Conservation (phyloP, 2,113 vertebrate genomes). For the Hypocryptadius cinnamomeus region DNA sequence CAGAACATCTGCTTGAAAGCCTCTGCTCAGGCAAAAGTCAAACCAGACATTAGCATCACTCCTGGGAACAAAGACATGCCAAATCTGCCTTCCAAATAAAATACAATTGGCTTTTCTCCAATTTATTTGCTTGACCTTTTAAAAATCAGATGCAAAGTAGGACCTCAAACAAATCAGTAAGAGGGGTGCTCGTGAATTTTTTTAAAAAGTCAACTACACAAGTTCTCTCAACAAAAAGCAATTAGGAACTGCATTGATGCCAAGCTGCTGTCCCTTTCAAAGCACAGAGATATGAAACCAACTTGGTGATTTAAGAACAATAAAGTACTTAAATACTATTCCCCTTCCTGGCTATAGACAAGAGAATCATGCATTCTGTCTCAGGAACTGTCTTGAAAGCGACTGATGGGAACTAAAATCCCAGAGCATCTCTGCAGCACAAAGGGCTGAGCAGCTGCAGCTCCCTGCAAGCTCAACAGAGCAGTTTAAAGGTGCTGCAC, state of each 20-base stretch:
- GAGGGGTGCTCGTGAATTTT: neutral
- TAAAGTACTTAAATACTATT: neutral
- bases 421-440: neutral
- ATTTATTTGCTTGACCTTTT: neutral
- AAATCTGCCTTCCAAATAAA: neutral
- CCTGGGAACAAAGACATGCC: neutral
- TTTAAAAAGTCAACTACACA: neutral
- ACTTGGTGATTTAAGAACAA: neutral
- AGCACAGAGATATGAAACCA: neutral
- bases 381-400: neutral
- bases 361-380: neutral
- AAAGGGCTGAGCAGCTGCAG: neutral
- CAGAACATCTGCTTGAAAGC: neutral
- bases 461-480: neutral
- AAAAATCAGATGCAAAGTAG: neutral
- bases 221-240: neutral
- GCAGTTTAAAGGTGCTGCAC: neutral
- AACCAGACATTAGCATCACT: neutral
- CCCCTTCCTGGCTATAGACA: neutral
- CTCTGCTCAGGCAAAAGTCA: neutral
- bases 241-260: neutral
- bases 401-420: neutral
- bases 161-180: neutral
- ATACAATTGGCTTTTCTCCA: neutral
- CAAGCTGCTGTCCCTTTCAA: neutral